phyloP scores from a whole-genome alignment of 1,140 invertebrate species.

The Heliconius congener region DNA sequence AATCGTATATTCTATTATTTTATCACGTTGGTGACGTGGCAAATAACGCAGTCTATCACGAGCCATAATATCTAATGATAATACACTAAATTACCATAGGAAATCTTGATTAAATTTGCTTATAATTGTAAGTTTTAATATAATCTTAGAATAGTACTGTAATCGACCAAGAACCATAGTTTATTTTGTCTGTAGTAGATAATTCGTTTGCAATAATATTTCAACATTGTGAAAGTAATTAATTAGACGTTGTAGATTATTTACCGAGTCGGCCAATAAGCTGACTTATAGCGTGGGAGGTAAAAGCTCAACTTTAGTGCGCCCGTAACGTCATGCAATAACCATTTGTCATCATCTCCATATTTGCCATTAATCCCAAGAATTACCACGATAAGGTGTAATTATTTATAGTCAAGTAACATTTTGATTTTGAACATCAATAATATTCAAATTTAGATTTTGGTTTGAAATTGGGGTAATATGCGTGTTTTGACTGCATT shows the following conservation, averaged over 20 bases:
- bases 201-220: neutral
- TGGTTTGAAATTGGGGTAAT: neutral
- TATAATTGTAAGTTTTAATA: too few species aligned
- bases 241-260: conserved; percentile 57
- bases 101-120: too few species aligned
- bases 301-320: conserved; percentile 30
- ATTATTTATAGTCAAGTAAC: neutral
- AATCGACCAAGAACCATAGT: neutral
- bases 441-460: too few species aligned
- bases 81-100: neutral
- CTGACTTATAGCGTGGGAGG: conserved; percentile 27
- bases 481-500: neutral
- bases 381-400: conserved; percentile 1
- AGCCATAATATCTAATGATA: neutral
- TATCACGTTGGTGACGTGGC: neutral
- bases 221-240: conserved; percentile 43
- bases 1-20: neutral
- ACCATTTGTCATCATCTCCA: conserved; percentile 58
- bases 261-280: conserved; percentile 31
- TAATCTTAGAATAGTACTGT: too few species aligned
- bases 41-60: neutral
- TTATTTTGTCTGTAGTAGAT: neutral
- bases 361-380: conserved; percentile 36
- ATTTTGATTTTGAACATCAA: too few species aligned
- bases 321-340: conserved; percentile 50